Percentiles rank a stretch among this genome's conserved stretches.
Conservation (phyloP, 2,888 invertebrate genomes). For the Campaea margaritaria region DNA sequence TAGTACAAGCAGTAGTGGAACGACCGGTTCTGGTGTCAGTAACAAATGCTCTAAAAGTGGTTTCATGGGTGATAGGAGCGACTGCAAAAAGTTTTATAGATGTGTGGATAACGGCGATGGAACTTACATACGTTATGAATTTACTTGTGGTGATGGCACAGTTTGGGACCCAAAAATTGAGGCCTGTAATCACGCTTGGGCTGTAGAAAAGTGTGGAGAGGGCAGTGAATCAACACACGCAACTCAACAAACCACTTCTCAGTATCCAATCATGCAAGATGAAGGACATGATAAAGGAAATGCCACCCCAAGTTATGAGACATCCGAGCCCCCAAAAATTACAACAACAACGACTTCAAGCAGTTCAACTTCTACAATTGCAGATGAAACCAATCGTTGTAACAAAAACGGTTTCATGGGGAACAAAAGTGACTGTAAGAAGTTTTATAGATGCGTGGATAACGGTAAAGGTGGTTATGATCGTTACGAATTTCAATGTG, state of each 20-base stretch:
- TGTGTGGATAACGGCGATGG: constrained; percentile 88
- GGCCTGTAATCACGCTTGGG: constrained; percentile 88
- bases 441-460: constrained; percentile 88
- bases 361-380: constrained; percentile 13
- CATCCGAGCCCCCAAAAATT: constrained; percentile 23
- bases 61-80: constrained; percentile 87
- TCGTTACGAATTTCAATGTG: constrained; percentile 85
- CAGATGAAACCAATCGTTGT: constrained; percentile 21
- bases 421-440: constrained; percentile 83
- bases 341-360: constrained; percentile 15
- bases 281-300: constrained; percentile 37
- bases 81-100: constrained; percentile 91
- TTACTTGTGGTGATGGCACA: constrained; percentile 90
- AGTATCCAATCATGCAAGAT: constrained; percentile 36
- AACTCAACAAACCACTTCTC: constrained; percentile 24
- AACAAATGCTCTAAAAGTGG: constrained; percentile 74
- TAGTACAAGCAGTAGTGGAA: constrained; percentile 33
- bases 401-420: constrained; percentile 75
- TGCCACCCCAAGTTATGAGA: constrained; percentile 29
- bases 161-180: constrained; percentile 89
- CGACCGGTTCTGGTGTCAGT: constrained; percentile 32
- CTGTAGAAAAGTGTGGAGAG: constrained; percentile 70
- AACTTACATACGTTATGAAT: constrained; percentile 88
- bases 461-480: constrained; percentile 75
- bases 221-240: constrained; percentile 17